Base-by-base conservation (phyloP, 2,113 vertebrate species). In the Cyprinodon tularosa region DNA sequence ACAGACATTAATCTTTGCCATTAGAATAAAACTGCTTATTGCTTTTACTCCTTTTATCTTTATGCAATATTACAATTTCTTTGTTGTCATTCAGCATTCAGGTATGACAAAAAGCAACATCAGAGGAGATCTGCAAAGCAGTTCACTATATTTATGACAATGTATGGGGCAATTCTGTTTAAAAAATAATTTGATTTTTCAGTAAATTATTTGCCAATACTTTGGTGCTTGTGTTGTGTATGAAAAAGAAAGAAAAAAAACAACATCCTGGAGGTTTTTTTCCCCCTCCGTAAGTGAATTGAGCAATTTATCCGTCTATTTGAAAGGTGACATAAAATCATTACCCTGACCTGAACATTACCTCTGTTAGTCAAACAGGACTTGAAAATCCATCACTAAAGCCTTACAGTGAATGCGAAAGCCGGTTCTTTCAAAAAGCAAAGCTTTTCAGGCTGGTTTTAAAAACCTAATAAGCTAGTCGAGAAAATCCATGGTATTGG, bases 401-500 rank as follows among this genome's bases (percentile, higher is more conserved):
- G 20, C 9, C 40, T 7, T 12, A 22, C 0, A 53, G 64, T 40
- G 2, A 12, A 62, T 57, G 45, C 61, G 22, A 61, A 75, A n/a
- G 57, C 59, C 36, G 77, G 81, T 73, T 84, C 42, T 62, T 74
- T 57, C 81, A 78, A 90, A 12, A 42, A 57, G 45, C 7, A 65
- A 71, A 4, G 0, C n/a, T 42, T 76, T 61, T 59, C 47, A 40
- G 72, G 48, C 57, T 66, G 67, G 29, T 83, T 79, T 59, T 2
- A 14, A 12, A 20, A 68, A 66, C 17, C 65, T 63, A 36, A 3
- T 29, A 44, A 36, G 36, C 37, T 67, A 5, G 3, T 72, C 42
- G 17, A 53, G 65, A 42, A 80, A 90, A 92, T 91, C 84, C 44
- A 88, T 89, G 78, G 7, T 78, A 88, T 91, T 57, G 85, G 86